Evolutionary conservation across 2,888 invertebrate genomes (phyloP), one percentile per base, ranked within the genome.

Genomic region (Zygothrica quintamaculata): DNA sequence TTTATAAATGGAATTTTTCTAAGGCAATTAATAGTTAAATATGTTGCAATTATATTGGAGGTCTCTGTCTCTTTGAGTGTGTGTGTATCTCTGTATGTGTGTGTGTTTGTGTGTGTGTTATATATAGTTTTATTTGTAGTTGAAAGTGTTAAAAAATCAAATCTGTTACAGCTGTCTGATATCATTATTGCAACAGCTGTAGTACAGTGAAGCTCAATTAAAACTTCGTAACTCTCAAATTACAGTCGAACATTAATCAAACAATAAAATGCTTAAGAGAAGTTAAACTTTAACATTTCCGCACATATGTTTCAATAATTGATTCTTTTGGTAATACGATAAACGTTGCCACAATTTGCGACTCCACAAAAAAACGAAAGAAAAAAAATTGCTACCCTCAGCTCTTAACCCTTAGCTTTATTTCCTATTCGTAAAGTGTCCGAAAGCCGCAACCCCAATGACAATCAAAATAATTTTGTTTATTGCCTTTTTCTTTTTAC

Each of bases 291-390:
- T 9, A 29, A 13, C n/a, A 26, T 50, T 39, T 34, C 6, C 33
- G 25, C 42, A 22, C 75, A 74, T 55, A 53, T 74, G 71, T 40
- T 51, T 8, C 44, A 5, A 40, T 29, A 69, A 11, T 57, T 16
- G 33, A 36, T 69, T 47, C 33, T 11, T 11, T 26, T 29, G 29
- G 36, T 65, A 69, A 77, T 74, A 58, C 70, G 70, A 74, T 77
- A 77, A 76, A 65, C 47, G 61, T 64, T 43, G 53, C 36, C 40
- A 47, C 56, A 51, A 65, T 77, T 80, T 56, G 33, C 31, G 31
- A 31, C 11, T 15, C 25, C 7, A 7, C 2, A 26, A 11, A 29
- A 40, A 26, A 16, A 25, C 22, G 31, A 8, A n/a, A 29, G n/a
- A 29, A 29, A 29, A 29, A 3, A 29, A 29, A 29, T 1, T 12